phyloP scores from a whole-genome alignment of 2,113 vertebrate species.

The Crotalus helleri region DNA sequence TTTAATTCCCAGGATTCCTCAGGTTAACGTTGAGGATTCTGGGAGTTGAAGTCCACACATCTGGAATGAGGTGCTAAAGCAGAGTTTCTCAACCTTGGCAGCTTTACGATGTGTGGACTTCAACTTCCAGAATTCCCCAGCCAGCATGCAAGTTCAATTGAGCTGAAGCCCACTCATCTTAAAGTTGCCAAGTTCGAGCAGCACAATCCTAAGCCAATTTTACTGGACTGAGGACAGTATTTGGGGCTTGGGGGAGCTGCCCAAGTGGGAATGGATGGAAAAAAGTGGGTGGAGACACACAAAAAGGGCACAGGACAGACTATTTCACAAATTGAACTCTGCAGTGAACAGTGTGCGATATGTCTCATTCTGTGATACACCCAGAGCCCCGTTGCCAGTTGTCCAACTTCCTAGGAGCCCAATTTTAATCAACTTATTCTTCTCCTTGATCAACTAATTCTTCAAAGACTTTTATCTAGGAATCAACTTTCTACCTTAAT shows the following conservation, averaged over 20 bases:
- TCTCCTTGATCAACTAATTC: too few species aligned
- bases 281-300: too few species aligned
- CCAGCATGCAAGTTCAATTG: not conserved
- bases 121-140: not conserved
- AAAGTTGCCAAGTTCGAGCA: not conserved
- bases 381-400: too few species aligned
- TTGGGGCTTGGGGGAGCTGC: not conserved
- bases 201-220: not conserved
- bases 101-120: not conserved
- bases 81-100: not conserved
- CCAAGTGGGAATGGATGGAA: not conserved
- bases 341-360: too few species aligned
- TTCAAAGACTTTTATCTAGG: too few species aligned
- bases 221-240: not conserved
- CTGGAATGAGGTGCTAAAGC: not conserved
- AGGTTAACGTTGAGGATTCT: not conserved
- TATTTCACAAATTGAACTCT: too few species aligned
- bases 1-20: not conserved
- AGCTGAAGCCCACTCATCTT: not conserved
- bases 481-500: too few species aligned
- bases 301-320: too few species aligned
- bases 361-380: too few species aligned
- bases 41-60: not conserved
- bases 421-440: too few species aligned
- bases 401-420: too few species aligned